Base-by-base conservation (phyloP, 92 coral and sea anemone genomes). In the Heliopora coerulea region DNA sequence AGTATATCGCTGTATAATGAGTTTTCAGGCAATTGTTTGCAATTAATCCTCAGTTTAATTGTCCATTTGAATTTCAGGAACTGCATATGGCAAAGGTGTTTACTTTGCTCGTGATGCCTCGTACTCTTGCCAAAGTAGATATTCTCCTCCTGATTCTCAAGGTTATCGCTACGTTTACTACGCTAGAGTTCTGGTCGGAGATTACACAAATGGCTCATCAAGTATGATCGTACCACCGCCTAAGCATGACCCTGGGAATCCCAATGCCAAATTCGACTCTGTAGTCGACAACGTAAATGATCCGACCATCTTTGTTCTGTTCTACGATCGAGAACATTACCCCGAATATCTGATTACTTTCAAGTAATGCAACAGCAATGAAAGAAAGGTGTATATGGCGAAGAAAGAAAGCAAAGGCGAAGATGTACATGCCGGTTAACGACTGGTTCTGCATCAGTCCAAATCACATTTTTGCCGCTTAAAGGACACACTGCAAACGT, bases 131-230 rank as follows among this genome's bases (percentile, higher is more conserved):
- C 1, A 28, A 1, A 26, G 10, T 10, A 74, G 59, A 15, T 89
- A 74, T 65, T 80, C 96, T 23, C 96, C 96, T 17, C 61, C 86
- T 26, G 89, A 85, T 58, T 19, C 49, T 0, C 58, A 46, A 10
- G 88, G 90, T 17, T 21, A 30, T 31, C 86, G 90, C 32, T 89
- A 78, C 75, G 81, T 89, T 67, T 89, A 89, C 75, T 54, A 85
- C 58, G 88, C 84, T 14, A 83, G 78, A 8, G 96, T 85, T 2
- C 50, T 89, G 66, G 96, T 89, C n/a, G 96, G 96, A 7, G 79
- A 89, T 27, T 89, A 79, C 75, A 72, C 96, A 19, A 17, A 15
- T 0, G 92, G 92, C 24, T 32, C 35, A 31, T 0, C 28, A 0
- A 54, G 18, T 31, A 68, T 73, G 69, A 66, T 88, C 30, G 52